phyloP scores from a whole-genome alignment of 2,888 invertebrate species.

The Zootermopsis nevadensis region DNA sequence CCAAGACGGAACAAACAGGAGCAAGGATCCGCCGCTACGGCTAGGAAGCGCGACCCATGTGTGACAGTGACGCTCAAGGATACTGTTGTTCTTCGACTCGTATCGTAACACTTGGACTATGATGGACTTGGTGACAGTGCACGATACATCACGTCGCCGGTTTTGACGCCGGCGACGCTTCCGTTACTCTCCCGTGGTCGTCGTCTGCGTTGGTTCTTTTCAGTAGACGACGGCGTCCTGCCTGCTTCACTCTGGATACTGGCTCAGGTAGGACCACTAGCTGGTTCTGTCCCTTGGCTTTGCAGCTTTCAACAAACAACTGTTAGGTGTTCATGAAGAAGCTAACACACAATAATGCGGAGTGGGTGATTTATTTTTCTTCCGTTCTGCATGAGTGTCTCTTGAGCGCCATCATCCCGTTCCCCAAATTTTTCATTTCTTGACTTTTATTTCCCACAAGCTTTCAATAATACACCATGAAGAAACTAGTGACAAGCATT shows the following conservation, averaged over 20 bases:
- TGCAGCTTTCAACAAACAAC: not conserved
- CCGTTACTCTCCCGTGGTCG: not conserved
- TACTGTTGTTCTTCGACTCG: not conserved
- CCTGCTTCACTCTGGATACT: not conserved
- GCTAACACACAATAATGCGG: not conserved
- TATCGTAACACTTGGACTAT: not conserved
- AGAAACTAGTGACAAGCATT: too few relatives aligned
- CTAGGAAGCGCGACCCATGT: not conserved
- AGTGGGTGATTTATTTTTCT: not conserved
- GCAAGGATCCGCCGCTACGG: not conserved
- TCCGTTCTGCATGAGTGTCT: not conserved
- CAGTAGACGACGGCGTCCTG: not conserved
- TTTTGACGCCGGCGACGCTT: conserved; percentile 24
- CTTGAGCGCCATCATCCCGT: not conserved
- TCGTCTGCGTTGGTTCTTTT: not conserved
- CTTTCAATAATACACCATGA: too few relatives aligned
- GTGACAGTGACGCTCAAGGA: not conserved
- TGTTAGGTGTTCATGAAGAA: too few relatives aligned
- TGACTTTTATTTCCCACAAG: not conserved
- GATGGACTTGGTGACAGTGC: conserved; percentile 15
- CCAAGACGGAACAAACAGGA: not conserved
- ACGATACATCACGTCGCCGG: conserved; percentile 4
- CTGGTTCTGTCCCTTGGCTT: conserved; percentile 5
- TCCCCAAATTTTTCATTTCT: not conserved
- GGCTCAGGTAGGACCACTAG: not conserved